These are phyloP conservation scores for Montifringilla adamsi DNA, from an alignment of 2,113 vertebrate species.

Conservation along the genomic window DNA sequence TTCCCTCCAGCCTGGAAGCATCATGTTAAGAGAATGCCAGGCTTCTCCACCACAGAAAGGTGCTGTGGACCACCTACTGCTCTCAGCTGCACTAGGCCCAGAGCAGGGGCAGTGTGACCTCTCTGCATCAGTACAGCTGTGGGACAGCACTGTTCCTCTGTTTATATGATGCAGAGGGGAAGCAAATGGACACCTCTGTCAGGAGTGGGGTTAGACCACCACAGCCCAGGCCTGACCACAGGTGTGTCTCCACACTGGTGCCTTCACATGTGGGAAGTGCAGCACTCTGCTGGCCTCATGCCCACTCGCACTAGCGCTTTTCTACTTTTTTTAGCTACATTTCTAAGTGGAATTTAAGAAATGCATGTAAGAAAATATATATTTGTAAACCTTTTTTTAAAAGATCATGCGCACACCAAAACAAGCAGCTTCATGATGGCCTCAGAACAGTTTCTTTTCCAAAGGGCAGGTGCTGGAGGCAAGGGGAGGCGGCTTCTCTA, in stretches of 20 bases:
- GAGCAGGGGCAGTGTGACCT: background rate
- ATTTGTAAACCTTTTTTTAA: slow-evolving; percentile 33
- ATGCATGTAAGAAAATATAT: background rate
- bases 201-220: background rate
- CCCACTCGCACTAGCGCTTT: background rate
- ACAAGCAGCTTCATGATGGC: background rate
- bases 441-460: background rate
- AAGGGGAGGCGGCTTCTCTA: background rate
- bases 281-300: background rate
- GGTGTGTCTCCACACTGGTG: slow-evolving; percentile 1
- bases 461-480: background rate
- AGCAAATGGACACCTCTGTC: background rate
- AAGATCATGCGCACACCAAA: background rate
- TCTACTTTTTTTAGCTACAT: slow-evolving; percentile 36
- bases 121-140: background rate
- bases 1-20: background rate
- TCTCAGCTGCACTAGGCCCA: background rate
- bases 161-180: background rate
- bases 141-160: background rate
- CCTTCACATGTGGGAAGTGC: background rate
- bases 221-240: background rate
- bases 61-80: accelerated
- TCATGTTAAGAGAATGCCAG: background rate
- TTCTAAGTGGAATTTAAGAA: slow-evolving; percentile 4
- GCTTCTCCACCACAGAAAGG: background rate